phyloP scores from a whole-genome alignment of 2,113 vertebrate genomes.

The Sterrhoptilus dennistouni region DNA sequence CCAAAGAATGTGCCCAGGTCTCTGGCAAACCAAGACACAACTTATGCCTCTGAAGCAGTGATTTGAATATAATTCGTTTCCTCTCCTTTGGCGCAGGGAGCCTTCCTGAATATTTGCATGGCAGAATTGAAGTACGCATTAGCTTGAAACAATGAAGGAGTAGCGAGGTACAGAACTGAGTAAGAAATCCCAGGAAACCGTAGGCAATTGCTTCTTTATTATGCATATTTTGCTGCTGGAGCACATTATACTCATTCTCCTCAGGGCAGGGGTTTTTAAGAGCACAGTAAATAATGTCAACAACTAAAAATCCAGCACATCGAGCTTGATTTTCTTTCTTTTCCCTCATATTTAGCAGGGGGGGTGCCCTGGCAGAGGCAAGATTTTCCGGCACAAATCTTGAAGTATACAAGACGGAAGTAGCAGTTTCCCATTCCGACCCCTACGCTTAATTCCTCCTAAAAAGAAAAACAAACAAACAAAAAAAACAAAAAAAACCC shows the following conservation, averaged over 20 bases:
- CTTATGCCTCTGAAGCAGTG: not conserved
- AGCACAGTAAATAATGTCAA: slow-evolving; percentile 42
- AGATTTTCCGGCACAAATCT: not conserved
- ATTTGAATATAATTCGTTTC: not conserved
- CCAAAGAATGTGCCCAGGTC: not conserved
- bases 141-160: slow-evolving; percentile 22
- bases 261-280: not conserved
- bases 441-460: not conserved
- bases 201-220: slow-evolving; percentile 38
- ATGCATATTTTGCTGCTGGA: slow-evolving; percentile 33
- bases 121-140: not conserved
- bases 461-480: not conserved
- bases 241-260: slow-evolving; percentile 26
- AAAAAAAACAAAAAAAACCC: not conserved
- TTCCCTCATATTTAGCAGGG: not conserved
- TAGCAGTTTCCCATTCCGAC: not conserved
- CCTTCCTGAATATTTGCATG: not conserved
- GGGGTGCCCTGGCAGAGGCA: not conserved
- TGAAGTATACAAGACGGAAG: not conserved
- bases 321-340: not conserved
- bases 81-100: not conserved
- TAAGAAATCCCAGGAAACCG: not conserved
- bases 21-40: not conserved
- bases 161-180: not conserved
- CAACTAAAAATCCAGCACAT: not conserved